Base-by-base conservation (phyloP, 2,113 vertebrate genomes). In the Abramis brama region DNA sequence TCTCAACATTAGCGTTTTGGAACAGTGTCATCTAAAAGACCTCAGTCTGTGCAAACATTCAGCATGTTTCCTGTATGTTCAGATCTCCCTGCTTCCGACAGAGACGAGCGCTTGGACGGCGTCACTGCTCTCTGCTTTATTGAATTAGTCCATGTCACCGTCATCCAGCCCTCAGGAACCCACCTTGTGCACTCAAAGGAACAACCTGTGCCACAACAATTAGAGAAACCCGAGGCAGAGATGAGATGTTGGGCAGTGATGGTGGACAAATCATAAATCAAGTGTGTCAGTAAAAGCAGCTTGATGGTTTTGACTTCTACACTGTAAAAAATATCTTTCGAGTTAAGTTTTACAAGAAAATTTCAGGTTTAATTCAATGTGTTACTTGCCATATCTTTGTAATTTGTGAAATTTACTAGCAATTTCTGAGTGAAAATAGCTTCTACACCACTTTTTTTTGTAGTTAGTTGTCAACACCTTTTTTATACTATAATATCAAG, bases 171-270 rank as follows among this genome's bases (percentile, higher is more conserved):
- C 55, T 23, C 55, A 57, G 55, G 19, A 57, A 57, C 55, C 73
- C 89, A 66, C 47, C 39, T 88, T 90, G 91, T 90, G 91, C 90
- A 90, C 89, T 79, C 60, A 88, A 85, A 84, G 86, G 91, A 92
- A 94, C 93, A 93, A 90, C 88, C 90, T 95, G 94, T 94, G 90
- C 92, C 87, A 87, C 84, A 88, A 88, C 92, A 93, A 94, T 94
- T 92, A 94, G 86, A 90, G 87, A 89, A 87, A 90, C 85, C 87
- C 76, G 84, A 87, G 85, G 74, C 76, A n/a, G 88, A 52, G 27
- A 76, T 62, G 74, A 83, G 73, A 50, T 50, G 64, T 60, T 36
- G 33, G 19, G 36, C 33, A 71, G 68, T 6, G 8, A 43, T n/a
- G 68, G 36, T 36, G 6, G 19, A 39, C 9, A 5, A 71, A 71